These are phyloP conservation scores for Drosophila mimica DNA, from an alignment of 2,888 invertebrate species.

Conservation along the genomic window DNA sequence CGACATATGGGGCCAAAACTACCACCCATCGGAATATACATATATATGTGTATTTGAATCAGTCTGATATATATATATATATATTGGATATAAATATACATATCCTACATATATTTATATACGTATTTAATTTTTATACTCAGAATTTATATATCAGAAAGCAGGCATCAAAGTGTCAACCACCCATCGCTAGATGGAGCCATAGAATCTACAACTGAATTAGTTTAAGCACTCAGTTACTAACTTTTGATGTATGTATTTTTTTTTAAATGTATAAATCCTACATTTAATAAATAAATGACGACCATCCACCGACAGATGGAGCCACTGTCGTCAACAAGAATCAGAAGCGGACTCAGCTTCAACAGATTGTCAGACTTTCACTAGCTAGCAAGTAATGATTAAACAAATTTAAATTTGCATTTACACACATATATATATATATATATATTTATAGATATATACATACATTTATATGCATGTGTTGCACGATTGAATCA, in stretches of 20 bases:
- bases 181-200: background rate
- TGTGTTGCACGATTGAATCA: constrained; percentile 69
- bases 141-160: too few species aligned
- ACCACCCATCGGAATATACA: background rate
- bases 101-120: background rate
- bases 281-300: background rate
- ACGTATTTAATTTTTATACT: background rate
- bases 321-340: background rate
- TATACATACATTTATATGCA: background rate
- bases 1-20: constrained; percentile 12
- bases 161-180: background rate
- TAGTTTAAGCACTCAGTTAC: too few species aligned
- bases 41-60: background rate
- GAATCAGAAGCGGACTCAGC: background rate
- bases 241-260: too few species aligned
- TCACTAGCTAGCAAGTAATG: background rate
- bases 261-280: too few species aligned
- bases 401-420: background rate
- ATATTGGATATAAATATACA: background rate
- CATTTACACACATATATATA: background rate
- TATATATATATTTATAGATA: background rate
- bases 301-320: constrained; percentile 9
- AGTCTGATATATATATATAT: background rate
- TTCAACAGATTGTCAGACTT: background rate
- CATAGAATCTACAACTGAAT: background rate